Evolutionary conservation across 1,140 invertebrate genomes (phyloP).

Genomic region (Ips nitidus): DNA sequence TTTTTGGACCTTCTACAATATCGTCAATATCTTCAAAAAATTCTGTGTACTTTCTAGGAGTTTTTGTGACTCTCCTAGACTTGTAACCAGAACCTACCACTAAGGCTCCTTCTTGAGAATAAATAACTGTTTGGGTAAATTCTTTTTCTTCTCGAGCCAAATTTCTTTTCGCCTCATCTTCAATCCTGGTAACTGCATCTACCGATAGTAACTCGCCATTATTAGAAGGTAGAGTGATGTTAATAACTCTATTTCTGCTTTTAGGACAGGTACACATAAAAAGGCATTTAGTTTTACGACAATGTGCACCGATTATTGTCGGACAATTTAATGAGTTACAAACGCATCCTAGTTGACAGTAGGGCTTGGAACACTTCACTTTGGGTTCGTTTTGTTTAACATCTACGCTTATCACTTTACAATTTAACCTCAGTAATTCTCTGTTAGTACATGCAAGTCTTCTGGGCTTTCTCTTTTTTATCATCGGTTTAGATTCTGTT

Average conservation of each 20-base stretch:
- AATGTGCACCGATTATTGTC: conserved; percentile 49
- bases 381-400: conserved; percentile 40
- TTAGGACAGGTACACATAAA: conserved; percentile 52
- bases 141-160: conserved; percentile 53
- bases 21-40: conserved; percentile 41
- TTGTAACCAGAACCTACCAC: conserved; percentile 48
- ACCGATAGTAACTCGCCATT: conserved; percentile 39
- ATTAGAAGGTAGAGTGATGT: conserved; percentile 2
- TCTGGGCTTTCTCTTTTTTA: not conserved
- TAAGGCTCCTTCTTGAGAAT: conserved; percentile 51
- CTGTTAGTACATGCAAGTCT: conserved; percentile 38
- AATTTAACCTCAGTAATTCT: conserved; percentile 51
- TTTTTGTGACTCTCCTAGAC: conserved; percentile 46
- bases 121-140: conserved; percentile 54
- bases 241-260: conserved; percentile 20
- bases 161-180: conserved; percentile 51
- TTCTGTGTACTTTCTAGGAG: conserved; percentile 51
- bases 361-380: conserved; percentile 47
- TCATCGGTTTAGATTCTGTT: too few species aligned
- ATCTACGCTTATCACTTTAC: conserved; percentile 51
- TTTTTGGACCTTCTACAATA: conserved; percentile 2
- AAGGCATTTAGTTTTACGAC: conserved; percentile 53
- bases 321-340: conserved; percentile 52
- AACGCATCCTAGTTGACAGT: conserved; percentile 55
- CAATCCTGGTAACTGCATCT: conserved; percentile 48